Evolutionary conservation across 2,113 vertebrate species (phyloP), one percentile per base, ranked within the genome.

Genomic region (Pantherophis guttatus): DNA sequence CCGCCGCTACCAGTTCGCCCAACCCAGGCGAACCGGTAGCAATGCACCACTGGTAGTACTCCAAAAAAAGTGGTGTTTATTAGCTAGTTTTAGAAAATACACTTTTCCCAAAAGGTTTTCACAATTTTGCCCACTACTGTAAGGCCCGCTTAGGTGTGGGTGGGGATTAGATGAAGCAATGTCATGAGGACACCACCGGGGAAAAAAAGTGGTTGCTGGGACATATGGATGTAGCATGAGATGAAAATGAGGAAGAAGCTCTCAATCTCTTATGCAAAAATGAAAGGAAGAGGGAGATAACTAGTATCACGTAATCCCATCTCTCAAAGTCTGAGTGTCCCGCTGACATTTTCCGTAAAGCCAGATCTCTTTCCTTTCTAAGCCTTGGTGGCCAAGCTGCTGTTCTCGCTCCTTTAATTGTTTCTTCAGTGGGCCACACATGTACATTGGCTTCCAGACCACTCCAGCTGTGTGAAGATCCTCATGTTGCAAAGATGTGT

Each of bases 391-490:
- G 62, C 55, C 55, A 90, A 90, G 33, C 44, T 48, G 87, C 39
- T 89, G 50, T 33, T 87, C 92, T 12, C 44, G 0, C 52, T 85
- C 81, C 58, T 86, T 93, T 81, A 54, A 58, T 53, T 52, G 29
- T 62, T 86, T 89, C 55, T 54, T 53, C 54, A 29, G 8, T 53
- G 23, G 92, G 92, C 92, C 92, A 93, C 92, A 86, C 92, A 93
- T 44, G 89, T 5, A 54, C 88, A 44, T 24, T 93, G 92, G 75
- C 92, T 89, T 54, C 39, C 23, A 21, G 59, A 5, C 55, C 8
- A 24, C 88, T 90, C 88, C 92, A 93, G 92, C 92, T 93, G 92
- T 62, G 62, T 50, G 48, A 52, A 86, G 86, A 89, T 52, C 57
- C 75, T 86, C 29, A 39, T 65, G 62, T 58, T 86, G 44, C 75